These are phyloP conservation scores for Chloropsis cyanopogon DNA, from an alignment of 2,113 vertebrate genomes.

Conservation along the genomic window DNA sequence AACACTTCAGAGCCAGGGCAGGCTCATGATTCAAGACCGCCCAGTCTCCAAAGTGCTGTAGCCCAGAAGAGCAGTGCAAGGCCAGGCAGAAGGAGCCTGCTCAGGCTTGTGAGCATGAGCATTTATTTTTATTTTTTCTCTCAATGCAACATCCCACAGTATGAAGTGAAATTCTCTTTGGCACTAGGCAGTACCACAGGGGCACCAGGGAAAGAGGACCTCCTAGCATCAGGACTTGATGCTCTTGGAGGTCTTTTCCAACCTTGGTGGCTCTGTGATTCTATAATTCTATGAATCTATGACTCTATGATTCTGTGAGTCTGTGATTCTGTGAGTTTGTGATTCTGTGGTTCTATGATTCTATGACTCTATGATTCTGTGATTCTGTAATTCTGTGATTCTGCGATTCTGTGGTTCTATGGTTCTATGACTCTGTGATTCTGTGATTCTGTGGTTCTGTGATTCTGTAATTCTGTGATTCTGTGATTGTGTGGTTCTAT, in stretches of 20 bases:
- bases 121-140: neutral
- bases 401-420: neutral
- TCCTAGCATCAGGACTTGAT: neutral
- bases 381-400: neutral
- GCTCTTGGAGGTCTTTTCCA: neutral
- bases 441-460: fast-evolving
- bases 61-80: neutral
- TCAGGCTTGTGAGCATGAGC: neutral
- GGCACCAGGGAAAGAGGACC: neutral
- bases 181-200: neutral
- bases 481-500: too few species aligned
- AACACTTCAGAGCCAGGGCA: neutral
- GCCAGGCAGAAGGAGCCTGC: neutral
- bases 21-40: constrained; percentile 10
- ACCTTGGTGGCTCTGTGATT: neutral
- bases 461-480: neutral
- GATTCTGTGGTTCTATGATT: too few species aligned
- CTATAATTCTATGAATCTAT: fast-evolving
- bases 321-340: neutral
- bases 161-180: neutral
- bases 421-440: fast-evolving
- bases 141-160: neutral
- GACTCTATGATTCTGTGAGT: neutral
- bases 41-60: neutral
- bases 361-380: too few species aligned